Conservation (phyloP, 2,113 vertebrate genomes). For the Charadrius vociferus region DNA sequence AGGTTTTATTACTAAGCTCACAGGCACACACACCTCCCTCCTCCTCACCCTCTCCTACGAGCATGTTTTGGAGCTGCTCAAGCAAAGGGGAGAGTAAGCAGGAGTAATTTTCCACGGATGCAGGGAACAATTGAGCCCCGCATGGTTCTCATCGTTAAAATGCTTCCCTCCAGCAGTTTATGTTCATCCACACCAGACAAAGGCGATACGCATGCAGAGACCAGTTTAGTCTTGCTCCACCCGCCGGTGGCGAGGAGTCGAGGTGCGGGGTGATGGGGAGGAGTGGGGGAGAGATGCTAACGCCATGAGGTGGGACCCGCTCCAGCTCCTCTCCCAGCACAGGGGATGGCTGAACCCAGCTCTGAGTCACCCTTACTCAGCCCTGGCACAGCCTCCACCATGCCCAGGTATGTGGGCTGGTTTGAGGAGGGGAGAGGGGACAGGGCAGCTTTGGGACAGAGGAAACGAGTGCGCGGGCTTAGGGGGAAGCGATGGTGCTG, state of each 20-base stretch:
- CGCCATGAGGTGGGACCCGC: not conserved
- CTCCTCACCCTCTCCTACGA: not conserved
- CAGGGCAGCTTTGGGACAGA: accelerated
- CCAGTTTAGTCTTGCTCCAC: constrained; percentile 29
- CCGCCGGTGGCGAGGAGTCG: not conserved
- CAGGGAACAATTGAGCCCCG: constrained; percentile 33
- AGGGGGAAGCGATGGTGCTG: not conserved
- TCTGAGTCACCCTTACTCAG: constrained; percentile 19
- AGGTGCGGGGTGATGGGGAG: not conserved
- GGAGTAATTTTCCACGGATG: constrained; percentile 52
- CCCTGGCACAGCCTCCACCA: not conserved
- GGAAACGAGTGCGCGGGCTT: accelerated
- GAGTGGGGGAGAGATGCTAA: not conserved
- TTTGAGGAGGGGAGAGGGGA: not conserved
- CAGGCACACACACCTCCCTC: not conserved
- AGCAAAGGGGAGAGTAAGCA: not conserved
- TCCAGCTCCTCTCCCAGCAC: not conserved
- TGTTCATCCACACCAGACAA: constrained; percentile 21
- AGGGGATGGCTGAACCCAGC: not conserved
- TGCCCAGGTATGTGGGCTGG: not conserved
- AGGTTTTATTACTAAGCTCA: too few relatives aligned
- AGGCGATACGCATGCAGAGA: constrained; percentile 18
- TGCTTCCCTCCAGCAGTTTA: constrained; percentile 28
- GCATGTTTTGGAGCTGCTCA: not conserved
- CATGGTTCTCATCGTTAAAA: not conserved